Evolutionary conservation across 2,113 vertebrate genomes (phyloP).

Genomic region (Hipposideros armiger): DNA sequence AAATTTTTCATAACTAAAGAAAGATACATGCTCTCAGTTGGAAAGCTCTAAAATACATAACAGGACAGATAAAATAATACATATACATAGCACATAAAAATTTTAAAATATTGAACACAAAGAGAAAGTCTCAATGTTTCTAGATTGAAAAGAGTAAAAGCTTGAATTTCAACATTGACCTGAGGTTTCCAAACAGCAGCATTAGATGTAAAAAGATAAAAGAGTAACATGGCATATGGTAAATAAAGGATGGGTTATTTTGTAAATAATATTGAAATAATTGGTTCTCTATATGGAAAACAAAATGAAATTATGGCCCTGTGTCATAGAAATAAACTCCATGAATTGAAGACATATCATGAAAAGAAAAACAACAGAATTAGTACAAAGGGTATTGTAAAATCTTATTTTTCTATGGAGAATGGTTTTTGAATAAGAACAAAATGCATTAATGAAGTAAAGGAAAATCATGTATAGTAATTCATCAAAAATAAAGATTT

Average conservation of each 20-base stretch:
- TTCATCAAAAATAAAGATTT: background rate
- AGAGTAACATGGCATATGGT: background rate
- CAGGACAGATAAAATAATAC: background rate
- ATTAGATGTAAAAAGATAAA: background rate
- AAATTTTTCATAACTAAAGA: background rate
- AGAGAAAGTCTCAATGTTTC: background rate
- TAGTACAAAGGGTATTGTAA: background rate
- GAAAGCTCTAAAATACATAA: background rate
- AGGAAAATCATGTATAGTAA: background rate
- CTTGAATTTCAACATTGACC: background rate
- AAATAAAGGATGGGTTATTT: background rate
- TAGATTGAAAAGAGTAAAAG: background rate
- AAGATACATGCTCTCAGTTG: background rate
- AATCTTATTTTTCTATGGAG: background rate
- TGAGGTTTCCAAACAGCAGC: background rate
- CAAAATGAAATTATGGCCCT: background rate
- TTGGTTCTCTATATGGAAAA: background rate
- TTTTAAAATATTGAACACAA: background rate
- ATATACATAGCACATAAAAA: background rate
- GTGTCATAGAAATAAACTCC: constrained; percentile 30
- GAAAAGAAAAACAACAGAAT: background rate
- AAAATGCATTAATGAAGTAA: background rate
- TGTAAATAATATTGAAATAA: background rate
- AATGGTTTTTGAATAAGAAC: background rate
- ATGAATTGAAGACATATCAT: background rate